Conservation (phyloP, 1,140 invertebrate species). For the Macrobrachium nipponense region DNA sequence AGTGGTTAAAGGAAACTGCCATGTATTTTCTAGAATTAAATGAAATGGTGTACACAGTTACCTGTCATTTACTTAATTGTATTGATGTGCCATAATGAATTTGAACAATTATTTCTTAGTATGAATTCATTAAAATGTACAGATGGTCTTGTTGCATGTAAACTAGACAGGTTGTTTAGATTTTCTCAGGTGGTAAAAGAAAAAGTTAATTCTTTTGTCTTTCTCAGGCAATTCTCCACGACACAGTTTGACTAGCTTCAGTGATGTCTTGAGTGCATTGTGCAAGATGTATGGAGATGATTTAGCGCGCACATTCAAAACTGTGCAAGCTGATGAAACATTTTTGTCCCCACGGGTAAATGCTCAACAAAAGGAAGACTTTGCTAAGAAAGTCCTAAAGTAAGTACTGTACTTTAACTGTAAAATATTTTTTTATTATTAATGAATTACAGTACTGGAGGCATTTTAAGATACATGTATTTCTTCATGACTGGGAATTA, state of each 20-base stretch:
- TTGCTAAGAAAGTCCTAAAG: constrained; percentile 60
- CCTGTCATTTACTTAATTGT: no score
- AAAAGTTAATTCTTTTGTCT: not conserved
- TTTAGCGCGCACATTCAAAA: constrained; percentile 55
- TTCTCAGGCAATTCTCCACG: constrained; percentile 52
- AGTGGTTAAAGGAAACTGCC: constrained; percentile 1
- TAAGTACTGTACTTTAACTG: constrained; percentile 8
- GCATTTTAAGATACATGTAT: no score
- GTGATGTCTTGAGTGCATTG: constrained; percentile 53
- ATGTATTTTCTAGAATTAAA: not conserved
- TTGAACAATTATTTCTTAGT: no score
- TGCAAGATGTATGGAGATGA: constrained; percentile 61
- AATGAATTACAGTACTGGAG: no score
- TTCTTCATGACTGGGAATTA: no score
- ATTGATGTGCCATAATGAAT: no score
- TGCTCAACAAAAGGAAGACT: constrained; percentile 59
- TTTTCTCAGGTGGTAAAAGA: not conserved
- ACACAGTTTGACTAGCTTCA: constrained; percentile 56
- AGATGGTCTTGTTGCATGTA: no score
- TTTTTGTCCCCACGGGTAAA: constrained; percentile 52
- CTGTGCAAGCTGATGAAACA: constrained; percentile 49
- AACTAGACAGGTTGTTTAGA: not conserved
- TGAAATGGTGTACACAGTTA: no score
- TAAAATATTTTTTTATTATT: no score
- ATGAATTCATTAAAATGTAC: no score